Evolutionary conservation across 2,888 invertebrate species (phyloP).

Genomic region (Neoscelio sp.): DNA sequence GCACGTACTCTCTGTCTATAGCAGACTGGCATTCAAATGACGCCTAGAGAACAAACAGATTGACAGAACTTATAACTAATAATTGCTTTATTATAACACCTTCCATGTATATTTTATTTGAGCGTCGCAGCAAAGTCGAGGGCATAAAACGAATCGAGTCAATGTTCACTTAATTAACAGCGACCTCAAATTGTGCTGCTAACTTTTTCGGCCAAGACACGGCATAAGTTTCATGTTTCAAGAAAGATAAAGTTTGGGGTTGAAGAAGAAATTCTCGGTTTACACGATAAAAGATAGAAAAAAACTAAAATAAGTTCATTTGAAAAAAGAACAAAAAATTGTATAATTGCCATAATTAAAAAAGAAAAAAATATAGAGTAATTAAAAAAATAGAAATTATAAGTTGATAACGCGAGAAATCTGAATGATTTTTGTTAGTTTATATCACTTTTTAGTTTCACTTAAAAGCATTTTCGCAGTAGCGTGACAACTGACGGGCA

Average conservation of each 20-base stretch:
- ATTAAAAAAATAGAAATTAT: not conserved
- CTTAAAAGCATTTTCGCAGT: constrained; percentile 69
- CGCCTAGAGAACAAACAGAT: constrained; percentile 6
- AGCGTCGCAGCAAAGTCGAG: constrained; percentile 53
- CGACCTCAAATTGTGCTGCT: constrained; percentile 53
- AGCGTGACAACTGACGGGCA: constrained; percentile 78
- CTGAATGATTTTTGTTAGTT: constrained; percentile 5
- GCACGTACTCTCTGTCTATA: constrained; percentile 37
- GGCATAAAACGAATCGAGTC: constrained; percentile 58
- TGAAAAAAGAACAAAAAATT: not conserved
- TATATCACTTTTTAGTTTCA: constrained; percentile 32
- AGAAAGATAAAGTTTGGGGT: constrained; percentile 24
- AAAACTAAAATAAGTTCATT: constrained; percentile 17
- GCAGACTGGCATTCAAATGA: constrained; percentile 7
- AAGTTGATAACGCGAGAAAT: not conserved
- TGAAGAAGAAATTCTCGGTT: constrained; percentile 25
- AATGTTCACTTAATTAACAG: constrained; percentile 64
- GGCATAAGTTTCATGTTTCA: constrained; percentile 55
- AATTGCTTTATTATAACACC: constrained; percentile 64
- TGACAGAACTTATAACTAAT: constrained; percentile 40
- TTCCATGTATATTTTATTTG: constrained; percentile 19
- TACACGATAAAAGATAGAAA: constrained; percentile 21
- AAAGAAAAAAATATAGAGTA: not conserved
- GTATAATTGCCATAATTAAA: not conserved
- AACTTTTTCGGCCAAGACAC: constrained; percentile 52